Conservation (phyloP, 1,140 invertebrate genomes). For the Sinella curviseta region DNA sequence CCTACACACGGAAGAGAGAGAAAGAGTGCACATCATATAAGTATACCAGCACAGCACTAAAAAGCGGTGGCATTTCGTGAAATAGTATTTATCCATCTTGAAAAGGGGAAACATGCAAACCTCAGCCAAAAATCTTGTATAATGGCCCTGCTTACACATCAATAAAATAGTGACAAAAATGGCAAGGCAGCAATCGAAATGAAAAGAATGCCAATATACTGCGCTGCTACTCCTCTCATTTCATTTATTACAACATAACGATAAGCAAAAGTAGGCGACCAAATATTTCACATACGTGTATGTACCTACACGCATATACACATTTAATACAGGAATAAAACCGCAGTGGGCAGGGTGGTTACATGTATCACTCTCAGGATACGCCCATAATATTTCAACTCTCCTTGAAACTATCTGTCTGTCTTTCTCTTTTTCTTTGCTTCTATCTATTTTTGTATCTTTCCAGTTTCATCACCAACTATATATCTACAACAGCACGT, state of each 20-base stretch:
- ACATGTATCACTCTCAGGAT: not conserved
- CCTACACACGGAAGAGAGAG: not conserved
- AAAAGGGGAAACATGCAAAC: not conserved
- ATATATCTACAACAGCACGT: not conserved
- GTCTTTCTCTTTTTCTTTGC: not conserved
- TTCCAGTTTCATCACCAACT: too few relatives aligned
- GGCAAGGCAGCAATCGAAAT: conserved; percentile 10
- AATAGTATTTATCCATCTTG: not conserved
- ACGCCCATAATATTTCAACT: conserved; percentile 21
- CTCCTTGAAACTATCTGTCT: not conserved
- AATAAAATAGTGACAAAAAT: conserved; percentile 21
- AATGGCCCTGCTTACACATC: conserved; percentile 12
- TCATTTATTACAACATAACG: not conserved
- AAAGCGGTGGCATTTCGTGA: too few relatives aligned
- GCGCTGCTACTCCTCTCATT: not conserved
- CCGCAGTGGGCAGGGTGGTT: not conserved
- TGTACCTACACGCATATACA: not conserved
- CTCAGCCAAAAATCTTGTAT: not conserved
- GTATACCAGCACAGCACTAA: too few relatives aligned
- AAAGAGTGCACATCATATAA: not conserved
- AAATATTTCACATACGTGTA: not conserved
- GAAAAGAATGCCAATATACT: conserved; percentile 20
- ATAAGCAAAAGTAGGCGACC: not conserved
- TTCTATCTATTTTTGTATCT: too few relatives aligned
- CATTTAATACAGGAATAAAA: not conserved